Conservation (phyloP, 2,888 invertebrate genomes). For the Andrena hattorfiana region DNA sequence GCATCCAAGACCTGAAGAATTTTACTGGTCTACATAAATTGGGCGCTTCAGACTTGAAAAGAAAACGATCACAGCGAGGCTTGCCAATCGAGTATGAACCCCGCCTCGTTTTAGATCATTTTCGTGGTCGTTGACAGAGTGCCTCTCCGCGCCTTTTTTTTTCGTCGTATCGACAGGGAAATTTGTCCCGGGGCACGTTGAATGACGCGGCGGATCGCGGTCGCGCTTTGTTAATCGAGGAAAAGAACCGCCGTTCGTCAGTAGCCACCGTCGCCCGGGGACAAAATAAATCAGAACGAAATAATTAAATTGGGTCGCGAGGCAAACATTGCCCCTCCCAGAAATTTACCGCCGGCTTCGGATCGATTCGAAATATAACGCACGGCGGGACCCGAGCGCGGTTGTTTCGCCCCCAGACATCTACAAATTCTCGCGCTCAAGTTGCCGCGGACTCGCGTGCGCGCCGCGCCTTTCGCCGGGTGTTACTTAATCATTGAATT, state of each 20-base stretch:
- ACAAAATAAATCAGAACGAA: slow-evolving; percentile 46
- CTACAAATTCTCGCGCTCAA: slow-evolving; percentile 5
- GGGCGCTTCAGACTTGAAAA: too few species aligned
- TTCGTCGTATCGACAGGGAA: too few species aligned
- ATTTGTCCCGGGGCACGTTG: slow-evolving; percentile 22
- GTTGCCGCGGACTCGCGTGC: background rate
- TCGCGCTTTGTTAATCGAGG: slow-evolving; percentile 25
- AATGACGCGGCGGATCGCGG: slow-evolving; percentile 2
- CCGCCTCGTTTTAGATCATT: too few species aligned
- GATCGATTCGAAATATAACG: slow-evolving; percentile 37
- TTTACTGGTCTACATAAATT: too few species aligned
- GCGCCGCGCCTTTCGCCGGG: background rate
- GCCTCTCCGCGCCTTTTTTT: too few species aligned
- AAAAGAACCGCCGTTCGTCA: slow-evolving; percentile 18
- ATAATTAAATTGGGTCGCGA: slow-evolving; percentile 43
- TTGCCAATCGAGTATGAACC: background rate
- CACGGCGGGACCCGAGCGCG: slow-evolving; percentile 1
- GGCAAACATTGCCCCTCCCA: slow-evolving; percentile 26
- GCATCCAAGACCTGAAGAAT: too few species aligned
- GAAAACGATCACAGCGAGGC: too few species aligned
- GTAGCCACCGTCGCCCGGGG: slow-evolving; percentile 8
- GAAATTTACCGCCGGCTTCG: slow-evolving; percentile 23
- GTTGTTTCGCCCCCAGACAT: slow-evolving; percentile 17
- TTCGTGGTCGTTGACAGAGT: too few species aligned
- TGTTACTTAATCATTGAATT: slow-evolving; percentile 41